Conservation (phyloP, 2,797 vertebrate species). For the Hippocampus kuda region DNA sequence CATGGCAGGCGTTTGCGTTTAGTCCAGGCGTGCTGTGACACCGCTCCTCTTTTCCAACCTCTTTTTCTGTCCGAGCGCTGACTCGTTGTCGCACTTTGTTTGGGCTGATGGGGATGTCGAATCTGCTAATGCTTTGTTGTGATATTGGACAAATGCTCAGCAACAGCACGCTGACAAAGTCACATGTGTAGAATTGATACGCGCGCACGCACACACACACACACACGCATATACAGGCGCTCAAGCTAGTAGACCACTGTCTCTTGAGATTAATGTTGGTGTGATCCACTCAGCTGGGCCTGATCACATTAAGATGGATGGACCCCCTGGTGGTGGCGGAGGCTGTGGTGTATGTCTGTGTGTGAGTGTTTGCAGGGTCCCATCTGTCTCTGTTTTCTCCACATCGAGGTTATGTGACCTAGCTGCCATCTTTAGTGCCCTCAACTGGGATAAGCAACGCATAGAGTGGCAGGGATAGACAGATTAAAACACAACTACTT, state of each 20-base stretch:
- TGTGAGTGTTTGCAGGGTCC: conserved; percentile 37
- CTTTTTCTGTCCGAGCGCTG: conserved; percentile 30
- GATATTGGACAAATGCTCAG: conserved; percentile 56
- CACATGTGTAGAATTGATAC: conserved; percentile 15
- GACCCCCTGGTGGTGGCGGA: conserved; percentile 58
- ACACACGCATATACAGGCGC: conserved; percentile 18
- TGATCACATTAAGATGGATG: conserved; percentile 70
- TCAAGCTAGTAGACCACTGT: conserved; percentile 50
- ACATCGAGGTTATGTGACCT: conserved; percentile 58
- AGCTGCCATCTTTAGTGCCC: conserved; percentile 61
- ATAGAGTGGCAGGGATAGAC: conserved; percentile 39
- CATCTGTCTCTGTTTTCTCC: conserved; percentile 68
- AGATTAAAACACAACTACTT: conserved; percentile 27
- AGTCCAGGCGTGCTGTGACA: conserved; percentile 1
- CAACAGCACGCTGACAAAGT: conserved; percentile 25
- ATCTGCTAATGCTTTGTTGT: conserved; percentile 52
- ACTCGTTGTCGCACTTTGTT: conserved; percentile 45
- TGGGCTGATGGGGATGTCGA: conserved; percentile 44
- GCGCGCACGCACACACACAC: conserved; percentile 17
- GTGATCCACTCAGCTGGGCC: conserved; percentile 64
- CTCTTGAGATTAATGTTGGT: conserved; percentile 67
- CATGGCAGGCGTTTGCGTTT: background rate
- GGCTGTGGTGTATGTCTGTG: conserved; percentile 7
- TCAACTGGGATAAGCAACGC: conserved; percentile 53
- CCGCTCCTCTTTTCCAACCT: conserved; percentile 22